Evolutionary conservation across 1,140 invertebrate genomes (phyloP).

Genomic region (Acromyrmex heyeri): DNA sequence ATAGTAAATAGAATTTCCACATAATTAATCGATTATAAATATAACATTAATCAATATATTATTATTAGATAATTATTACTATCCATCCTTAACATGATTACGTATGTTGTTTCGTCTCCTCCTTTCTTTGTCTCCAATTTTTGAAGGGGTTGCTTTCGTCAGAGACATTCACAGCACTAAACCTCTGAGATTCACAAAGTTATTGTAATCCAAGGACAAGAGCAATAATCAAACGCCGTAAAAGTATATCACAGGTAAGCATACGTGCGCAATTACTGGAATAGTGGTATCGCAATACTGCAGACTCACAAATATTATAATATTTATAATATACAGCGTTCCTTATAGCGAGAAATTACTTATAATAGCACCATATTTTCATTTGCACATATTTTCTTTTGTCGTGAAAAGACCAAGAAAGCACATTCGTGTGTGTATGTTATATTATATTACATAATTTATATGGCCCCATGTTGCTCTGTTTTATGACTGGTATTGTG

Average conservation of each 20-base stretch:
- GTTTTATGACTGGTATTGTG: not conserved
- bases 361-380: conserved; percentile 46
- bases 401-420: conserved; percentile 3
- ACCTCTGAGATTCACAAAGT: too few relatives aligned
- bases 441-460: conserved; percentile 17
- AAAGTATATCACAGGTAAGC: conserved; percentile 53
- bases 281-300: conserved; percentile 5
- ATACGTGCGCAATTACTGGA: conserved; percentile 32
- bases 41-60: conserved; percentile 47
- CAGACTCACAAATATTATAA: conserved; percentile 7
- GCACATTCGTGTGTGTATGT: conserved; percentile 19
- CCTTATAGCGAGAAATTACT: conserved; percentile 17
- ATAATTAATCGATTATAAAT: conserved; percentile 15
- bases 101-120: not conserved
- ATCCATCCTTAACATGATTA: not conserved
- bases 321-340: conserved; percentile 12
- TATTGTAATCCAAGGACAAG: conserved; percentile 10
- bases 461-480: conserved; percentile 35
- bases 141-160: not conserved
- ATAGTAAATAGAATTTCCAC: conserved; percentile 24
- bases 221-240: conserved; percentile 29
- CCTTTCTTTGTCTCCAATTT: not conserved
- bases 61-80: conserved; percentile 24
- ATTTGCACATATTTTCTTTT: conserved; percentile 1
- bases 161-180: not conserved